Conservation (phyloP, 2,797 vertebrate genomes). For the Sebastes glaucus region DNA sequence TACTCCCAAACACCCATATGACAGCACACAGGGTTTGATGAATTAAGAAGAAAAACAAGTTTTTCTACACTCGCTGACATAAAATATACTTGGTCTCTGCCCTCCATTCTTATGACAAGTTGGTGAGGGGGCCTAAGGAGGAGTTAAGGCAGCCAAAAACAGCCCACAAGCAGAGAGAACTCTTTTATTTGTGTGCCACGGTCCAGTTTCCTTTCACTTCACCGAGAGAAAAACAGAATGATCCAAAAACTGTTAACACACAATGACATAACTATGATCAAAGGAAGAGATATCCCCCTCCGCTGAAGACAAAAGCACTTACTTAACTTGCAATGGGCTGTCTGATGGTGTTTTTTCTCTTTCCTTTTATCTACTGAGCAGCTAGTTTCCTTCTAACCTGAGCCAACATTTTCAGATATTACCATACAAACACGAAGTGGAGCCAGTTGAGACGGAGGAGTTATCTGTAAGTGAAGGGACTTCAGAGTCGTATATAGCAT, state of each 20-base stretch:
- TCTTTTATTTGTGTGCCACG: conserved; percentile 54
- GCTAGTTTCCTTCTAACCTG: conserved; percentile 1
- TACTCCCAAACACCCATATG: conserved; percentile 65
- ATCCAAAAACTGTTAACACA: conserved; percentile 32
- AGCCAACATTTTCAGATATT: conserved; percentile 37
- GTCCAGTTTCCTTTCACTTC: conserved; percentile 29
- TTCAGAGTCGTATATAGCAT: conserved; percentile 3
- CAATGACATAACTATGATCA: conserved; percentile 60
- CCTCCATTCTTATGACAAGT: conserved; percentile 43
- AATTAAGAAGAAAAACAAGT: conserved; percentile 75
- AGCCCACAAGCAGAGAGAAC: conserved; percentile 36
- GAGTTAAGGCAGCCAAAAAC: conserved; percentile 20
- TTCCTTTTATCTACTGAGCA: conserved; percentile 37
- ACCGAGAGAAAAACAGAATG: conserved; percentile 16
- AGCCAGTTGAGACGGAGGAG: neutral
- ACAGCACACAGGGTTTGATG: conserved; percentile 65
- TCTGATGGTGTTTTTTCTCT: conserved; percentile 41
- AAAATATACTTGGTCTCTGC: conserved; percentile 68
- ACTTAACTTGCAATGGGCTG: conserved; percentile 19
- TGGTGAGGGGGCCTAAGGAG: conserved; percentile 8
- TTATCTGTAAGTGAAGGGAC: conserved; percentile 19
- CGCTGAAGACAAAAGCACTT: conserved; percentile 26
- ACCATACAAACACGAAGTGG: conserved; percentile 1
- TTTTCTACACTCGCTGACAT: conserved; percentile 73
- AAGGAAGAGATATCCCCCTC: conserved; percentile 49